Conservation (phyloP, 2,797 vertebrate species). For the Acrossocheilus wenchowensis region DNA sequence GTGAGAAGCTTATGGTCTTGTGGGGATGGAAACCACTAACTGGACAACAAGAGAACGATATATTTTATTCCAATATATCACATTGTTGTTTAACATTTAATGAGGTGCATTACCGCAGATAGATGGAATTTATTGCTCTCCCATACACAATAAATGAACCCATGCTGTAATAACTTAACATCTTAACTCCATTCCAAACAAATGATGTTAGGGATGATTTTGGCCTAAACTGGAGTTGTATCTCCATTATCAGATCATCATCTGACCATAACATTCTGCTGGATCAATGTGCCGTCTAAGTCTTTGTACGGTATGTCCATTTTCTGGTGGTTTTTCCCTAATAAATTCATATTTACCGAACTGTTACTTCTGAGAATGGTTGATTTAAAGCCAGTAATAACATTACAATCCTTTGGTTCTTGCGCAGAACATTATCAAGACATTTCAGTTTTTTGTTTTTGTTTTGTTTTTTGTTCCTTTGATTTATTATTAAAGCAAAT, state of each 20-base stretch:
- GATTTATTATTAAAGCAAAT: background rate
- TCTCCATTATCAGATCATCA: constrained; percentile 27
- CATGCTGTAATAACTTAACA: constrained; percentile 13
- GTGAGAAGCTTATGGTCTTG: background rate
- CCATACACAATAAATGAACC: constrained; percentile 16
- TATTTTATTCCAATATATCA: constrained; percentile 15
- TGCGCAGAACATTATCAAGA: background rate
- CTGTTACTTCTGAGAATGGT: background rate
- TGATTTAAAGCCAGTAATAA: background rate
- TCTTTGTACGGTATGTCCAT: background rate
- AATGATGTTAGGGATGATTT: constrained; percentile 21
- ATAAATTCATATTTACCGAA: background rate
- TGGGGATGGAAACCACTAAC: background rate
- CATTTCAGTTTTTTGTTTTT: background rate
- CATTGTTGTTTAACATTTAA: constrained; percentile 41
- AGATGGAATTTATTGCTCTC: constrained; percentile 30
- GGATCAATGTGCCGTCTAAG: background rate
- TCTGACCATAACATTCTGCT: constrained; percentile 13
- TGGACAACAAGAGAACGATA: background rate
- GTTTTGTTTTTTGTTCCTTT: background rate
- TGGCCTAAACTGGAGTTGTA: constrained; percentile 7
- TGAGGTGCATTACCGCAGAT: constrained; percentile 35
- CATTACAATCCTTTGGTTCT: background rate
- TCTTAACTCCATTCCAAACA: constrained; percentile 22
- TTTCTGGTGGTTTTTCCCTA: background rate